A percentile compares a stretch with the other conserved stretches of the same genome.
These are phyloP conservation scores for Gonatopus flavifemur DNA, from an alignment of 1,140 invertebrate genomes.

Conservation along the genomic window DNA sequence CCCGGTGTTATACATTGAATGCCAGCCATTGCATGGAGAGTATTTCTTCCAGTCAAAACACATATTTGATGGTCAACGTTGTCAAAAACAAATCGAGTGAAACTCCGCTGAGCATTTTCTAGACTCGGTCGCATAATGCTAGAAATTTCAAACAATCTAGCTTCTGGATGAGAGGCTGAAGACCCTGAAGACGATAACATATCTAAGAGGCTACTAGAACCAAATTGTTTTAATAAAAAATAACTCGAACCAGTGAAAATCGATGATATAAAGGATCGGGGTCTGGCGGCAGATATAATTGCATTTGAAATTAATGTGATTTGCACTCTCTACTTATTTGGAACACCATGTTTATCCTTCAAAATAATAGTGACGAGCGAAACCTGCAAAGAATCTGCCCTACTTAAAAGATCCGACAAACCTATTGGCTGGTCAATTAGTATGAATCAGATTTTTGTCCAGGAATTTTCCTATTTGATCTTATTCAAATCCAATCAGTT, in stretches of 20 bases:
- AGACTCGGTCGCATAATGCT: slow-evolving; percentile 33
- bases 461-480: no score
- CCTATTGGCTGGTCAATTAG: no score
- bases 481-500: no score
- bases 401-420: no score
- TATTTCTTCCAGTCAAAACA: slow-evolving; percentile 23
- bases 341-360: not conserved
- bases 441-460: no score
- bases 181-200: slow-evolving; percentile 39
- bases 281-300: slow-evolving; percentile 39
- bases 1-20: slow-evolving; percentile 21
- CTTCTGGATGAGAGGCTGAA: slow-evolving; percentile 38
- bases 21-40: slow-evolving; percentile 27
- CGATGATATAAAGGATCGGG: slow-evolving; percentile 37
- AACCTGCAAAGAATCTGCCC: no score
- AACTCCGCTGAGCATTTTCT: slow-evolving; percentile 9
- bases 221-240: slow-evolving; percentile 38
- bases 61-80: slow-evolving; percentile 28
- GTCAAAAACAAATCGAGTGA: slow-evolving; percentile 22
- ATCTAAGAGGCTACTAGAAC: slow-evolving; percentile 39
- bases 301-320: slow-evolving; percentile 21
- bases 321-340: not conserved
- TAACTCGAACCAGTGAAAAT: slow-evolving; percentile 37
- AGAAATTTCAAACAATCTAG: slow-evolving; percentile 40
- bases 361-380: not conserved